Base-by-base conservation (phyloP, 2,888 invertebrate species). In the Antheraea yamamai region DNA sequence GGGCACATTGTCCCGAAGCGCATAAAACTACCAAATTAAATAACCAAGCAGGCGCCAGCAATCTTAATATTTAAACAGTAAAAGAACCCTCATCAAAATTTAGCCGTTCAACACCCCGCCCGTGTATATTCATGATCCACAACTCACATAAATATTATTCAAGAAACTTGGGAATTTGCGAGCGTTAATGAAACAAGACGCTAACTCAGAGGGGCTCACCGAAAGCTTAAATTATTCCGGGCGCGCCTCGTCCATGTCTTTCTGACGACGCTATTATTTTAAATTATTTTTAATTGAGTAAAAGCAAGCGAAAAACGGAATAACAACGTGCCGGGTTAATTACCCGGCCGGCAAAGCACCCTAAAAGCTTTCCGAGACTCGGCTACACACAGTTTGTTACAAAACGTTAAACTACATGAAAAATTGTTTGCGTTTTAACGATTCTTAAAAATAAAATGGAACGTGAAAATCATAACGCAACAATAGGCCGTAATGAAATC, bases 201-300 rank as follows among this genome's bases (percentile, higher is more conserved):
- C 90, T 90, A 89, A 92, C 90, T 89, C 88, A 81, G 82, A 81
- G 85, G 82, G 84, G 84, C 85, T 87, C 84, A 82, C 83, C 84
- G 83, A 81, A 83, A 87, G 87, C 88, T 88, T 85, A 89, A 92
- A 91, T 92, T 91, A 93, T 92, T 91, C 91, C 84, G 81, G 84
- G 78, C 87, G 85, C 91, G 88, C 88, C 87, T 80, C 83, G 76
- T 80, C 81, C 82, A 79, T 84, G 86, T 88, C 91, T 90, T 89
- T 89, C 87, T 88, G 86, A 86, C 85, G 85, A 80, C 79, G 88
- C 89, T 91, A 92, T 93, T 92, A 93, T 91, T 93, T 89, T 87
- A 91, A 91, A 93, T 93, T 92, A 93, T 92, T 93, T 93, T 92
- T 93, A 93, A 93, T 93, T 93, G 91, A 89, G 88, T 89, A 91